phyloP scores from a whole-genome alignment of 2,113 vertebrate genomes.

The Shinisaurus crocodilurus region DNA sequence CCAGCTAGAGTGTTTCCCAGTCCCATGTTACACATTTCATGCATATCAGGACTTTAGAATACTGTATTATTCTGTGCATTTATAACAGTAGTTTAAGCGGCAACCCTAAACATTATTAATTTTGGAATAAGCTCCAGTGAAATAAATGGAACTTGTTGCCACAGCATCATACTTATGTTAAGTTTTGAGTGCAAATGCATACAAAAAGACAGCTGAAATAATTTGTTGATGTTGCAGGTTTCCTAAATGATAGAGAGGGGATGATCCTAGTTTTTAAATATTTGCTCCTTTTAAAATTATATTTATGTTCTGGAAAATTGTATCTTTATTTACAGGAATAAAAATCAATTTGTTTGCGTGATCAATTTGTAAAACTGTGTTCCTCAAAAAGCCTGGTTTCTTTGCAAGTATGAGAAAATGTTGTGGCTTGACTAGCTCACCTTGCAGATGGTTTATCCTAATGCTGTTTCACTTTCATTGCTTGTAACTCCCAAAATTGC shows the following conservation, averaged over 20 bases:
- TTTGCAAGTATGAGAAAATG: not conserved
- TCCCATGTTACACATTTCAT: not conserved
- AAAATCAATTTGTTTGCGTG: not conserved
- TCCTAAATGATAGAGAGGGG: not conserved
- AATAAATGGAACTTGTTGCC: not conserved
- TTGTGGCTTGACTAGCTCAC: not conserved
- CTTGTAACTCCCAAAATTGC: not conserved
- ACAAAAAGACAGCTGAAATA: not conserved
- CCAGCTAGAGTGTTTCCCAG: not conserved
- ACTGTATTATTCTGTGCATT: not conserved
- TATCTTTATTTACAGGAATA: not conserved
- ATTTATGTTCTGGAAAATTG: not conserved
- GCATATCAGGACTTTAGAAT: not conserved
- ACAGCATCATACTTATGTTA: too few species aligned
- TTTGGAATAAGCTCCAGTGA: too few species aligned
- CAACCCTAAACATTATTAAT: not conserved
- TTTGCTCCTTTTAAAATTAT: not conserved
- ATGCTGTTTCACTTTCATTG: not conserved
- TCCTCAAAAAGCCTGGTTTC: not conserved
- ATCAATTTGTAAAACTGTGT: not conserved
- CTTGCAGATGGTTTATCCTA: slow-evolving; percentile 4
- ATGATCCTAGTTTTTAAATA: not conserved
- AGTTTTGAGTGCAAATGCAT: not conserved
- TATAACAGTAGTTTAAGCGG: not conserved
- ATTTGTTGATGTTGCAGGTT: not conserved